A percentile compares a stretch with the other conserved stretches of the same genome.
Conservation (phyloP, 2,888 invertebrate species). For the Pediacus dermestoides region DNA sequence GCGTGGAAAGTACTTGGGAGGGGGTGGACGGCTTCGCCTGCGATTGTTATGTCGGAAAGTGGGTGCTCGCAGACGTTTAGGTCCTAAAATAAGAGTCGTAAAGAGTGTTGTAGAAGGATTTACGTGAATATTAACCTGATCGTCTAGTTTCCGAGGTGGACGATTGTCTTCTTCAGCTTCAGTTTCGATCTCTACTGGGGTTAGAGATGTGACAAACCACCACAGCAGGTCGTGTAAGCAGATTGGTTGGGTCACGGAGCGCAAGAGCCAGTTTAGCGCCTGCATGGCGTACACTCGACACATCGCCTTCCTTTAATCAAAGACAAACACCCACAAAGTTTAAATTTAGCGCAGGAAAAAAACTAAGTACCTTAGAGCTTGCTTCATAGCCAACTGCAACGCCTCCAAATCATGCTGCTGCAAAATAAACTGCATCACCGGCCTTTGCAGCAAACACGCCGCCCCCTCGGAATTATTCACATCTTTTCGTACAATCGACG, state of each 20-base stretch:
- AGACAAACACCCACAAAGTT: background rate
- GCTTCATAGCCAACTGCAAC: slow-evolving; percentile 81
- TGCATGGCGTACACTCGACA: slow-evolving; percentile 86
- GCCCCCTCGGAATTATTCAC: slow-evolving; percentile 42
- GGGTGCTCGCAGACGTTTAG: slow-evolving; percentile 71
- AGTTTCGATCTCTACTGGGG: slow-evolving; percentile 54
- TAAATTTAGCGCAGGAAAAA: too few species aligned
- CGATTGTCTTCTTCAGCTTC: slow-evolving; percentile 58
- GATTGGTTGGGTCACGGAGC: slow-evolving; percentile 85
- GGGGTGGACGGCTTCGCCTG: slow-evolving; percentile 65
- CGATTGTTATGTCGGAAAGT: slow-evolving; percentile 72
- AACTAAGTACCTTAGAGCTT: slow-evolving; percentile 67
- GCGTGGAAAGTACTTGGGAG: slow-evolving; percentile 69
- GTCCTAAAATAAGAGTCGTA: slow-evolving; percentile 52
- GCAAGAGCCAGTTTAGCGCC: slow-evolving; percentile 92
- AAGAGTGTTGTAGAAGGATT: too few species aligned
- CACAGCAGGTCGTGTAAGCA: slow-evolving; percentile 93
- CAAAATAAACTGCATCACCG: slow-evolving; percentile 83
- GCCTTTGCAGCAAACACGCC: slow-evolving; percentile 66
- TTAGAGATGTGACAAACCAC: slow-evolving; percentile 91
- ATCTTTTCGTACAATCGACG: slow-evolving; percentile 50
- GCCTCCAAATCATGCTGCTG: slow-evolving; percentile 82
- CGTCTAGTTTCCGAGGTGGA: slow-evolving; percentile 45
- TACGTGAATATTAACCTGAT: slow-evolving; percentile 36
- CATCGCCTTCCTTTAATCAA: slow-evolving; percentile 59